These are phyloP conservation scores for Otolemur crassicaudatus DNA, from an alignment of 2,797 vertebrate genomes.

Conservation along the genomic window DNA sequence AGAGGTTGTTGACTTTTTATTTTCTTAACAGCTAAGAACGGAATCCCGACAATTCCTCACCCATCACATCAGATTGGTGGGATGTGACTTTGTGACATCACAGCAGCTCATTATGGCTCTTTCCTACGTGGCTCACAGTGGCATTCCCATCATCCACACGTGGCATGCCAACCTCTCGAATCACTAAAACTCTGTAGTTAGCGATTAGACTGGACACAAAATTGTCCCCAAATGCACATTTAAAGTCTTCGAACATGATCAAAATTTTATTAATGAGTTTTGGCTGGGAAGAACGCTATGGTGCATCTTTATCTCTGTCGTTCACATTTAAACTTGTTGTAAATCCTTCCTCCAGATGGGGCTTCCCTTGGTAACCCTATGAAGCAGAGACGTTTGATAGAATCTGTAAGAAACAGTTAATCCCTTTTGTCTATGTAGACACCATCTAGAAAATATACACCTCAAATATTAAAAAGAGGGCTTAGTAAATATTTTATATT, in stretches of 20 bases:
- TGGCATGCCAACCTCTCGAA: slow-evolving; percentile 72
- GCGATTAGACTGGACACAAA: slow-evolving; percentile 71
- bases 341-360: slow-evolving; percentile 36
- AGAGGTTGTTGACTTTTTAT: slow-evolving; percentile 45
- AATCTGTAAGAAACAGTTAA: neutral
- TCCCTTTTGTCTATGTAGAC: neutral
- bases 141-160: slow-evolving; percentile 68
- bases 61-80: slow-evolving; percentile 71
- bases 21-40: slow-evolving; percentile 64
- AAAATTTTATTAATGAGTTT: slow-evolving; percentile 69
- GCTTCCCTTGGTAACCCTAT: neutral
- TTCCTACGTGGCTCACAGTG: slow-evolving; percentile 67
- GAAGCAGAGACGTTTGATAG: neutral
- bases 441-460: neutral
- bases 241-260: slow-evolving; percentile 76
- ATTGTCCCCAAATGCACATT: slow-evolving; percentile 71
- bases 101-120: slow-evolving; percentile 78
- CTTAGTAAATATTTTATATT: slow-evolving; percentile 17
- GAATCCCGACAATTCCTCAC: slow-evolving; percentile 74
- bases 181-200: slow-evolving; percentile 59
- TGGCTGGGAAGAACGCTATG: neutral
- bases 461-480: neutral
- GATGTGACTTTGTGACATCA: slow-evolving; percentile 83
- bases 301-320: slow-evolving; percentile 49
- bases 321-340: slow-evolving; percentile 57